Evolutionary conservation across 2,113 vertebrate genomes (phyloP), one percentile per base, ranked within the genome.

Genomic region (Capreolus pygargus): DNA sequence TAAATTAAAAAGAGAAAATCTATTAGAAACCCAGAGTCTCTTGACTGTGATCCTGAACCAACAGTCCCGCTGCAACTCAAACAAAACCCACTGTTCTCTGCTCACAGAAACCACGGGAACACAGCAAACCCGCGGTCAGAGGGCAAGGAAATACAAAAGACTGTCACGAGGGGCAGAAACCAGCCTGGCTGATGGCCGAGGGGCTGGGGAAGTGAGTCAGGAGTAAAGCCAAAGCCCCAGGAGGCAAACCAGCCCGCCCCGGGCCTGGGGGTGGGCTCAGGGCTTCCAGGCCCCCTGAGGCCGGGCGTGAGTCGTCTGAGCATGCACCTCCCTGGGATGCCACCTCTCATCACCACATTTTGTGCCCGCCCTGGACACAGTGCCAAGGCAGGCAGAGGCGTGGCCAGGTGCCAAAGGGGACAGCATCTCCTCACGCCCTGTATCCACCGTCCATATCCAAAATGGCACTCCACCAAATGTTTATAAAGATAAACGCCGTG

Each of bases 111-210:
- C 4, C 36, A 25, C 16, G 14, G 79, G 36, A 39, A 61, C 33
- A 16, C 12, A 3, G 28, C 1, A 1, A 36, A 13, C 33, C 60
- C 28, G n/a, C 76, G 47, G 36, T 21, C 25, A 2, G 70, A 70
- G 50, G 10, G 61, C 6, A 57, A 83, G 54, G 9, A 52, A 67
- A 85, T 1, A 16, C 30, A 54, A 36, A 92, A 60, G 50, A 67
- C 30, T 1, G 6, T 5, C 15, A 7, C 1, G 5, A 36, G 6
- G 25, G 43, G 1, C 15, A 8, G 43, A 45, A 52, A 57, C 27
- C 47, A 50, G 36, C 23, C 43, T 45, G n/a, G 23, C 12, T 1
- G 4, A 10, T 0, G 64, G n/a, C 28, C 5, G 16, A n/a, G 6
- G 25, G 28, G 7, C 36, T 19, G 17, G 52, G 30, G 10, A 45